A percentile compares a stretch with the other conserved stretches of the same genome.
Evolutionary conservation across 2,113 vertebrate genomes (phyloP).

Genomic region (Castor canadensis): DNA sequence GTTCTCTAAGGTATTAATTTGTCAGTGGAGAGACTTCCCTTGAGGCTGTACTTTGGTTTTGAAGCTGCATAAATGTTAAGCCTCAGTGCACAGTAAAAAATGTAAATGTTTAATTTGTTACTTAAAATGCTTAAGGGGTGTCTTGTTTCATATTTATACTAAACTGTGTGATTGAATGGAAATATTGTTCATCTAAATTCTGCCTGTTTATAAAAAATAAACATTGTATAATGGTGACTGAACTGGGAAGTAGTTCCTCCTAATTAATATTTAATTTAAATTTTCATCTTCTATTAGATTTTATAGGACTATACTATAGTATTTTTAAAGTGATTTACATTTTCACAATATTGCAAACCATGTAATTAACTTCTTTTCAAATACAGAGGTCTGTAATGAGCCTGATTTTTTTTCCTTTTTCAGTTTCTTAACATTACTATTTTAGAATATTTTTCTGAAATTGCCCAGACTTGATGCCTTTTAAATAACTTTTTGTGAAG

Average conservation of each 20-base stretch:
- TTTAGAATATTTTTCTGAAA: constrained; percentile 58
- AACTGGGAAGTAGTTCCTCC: constrained; percentile 75
- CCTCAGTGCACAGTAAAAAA: constrained; percentile 90
- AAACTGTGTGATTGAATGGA: constrained; percentile 85
- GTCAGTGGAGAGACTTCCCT: constrained; percentile 90
- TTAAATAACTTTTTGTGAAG: constrained; percentile 40
- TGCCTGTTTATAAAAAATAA: constrained; percentile 78
- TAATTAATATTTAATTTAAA: constrained; percentile 83
- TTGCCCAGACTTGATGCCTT: not conserved
- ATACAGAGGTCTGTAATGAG: not conserved
- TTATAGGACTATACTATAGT: constrained; percentile 70
- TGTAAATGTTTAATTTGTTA: constrained; percentile 92
- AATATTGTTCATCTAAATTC: constrained; percentile 87
- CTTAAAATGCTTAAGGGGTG: constrained; percentile 89
- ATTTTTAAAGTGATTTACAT: constrained; percentile 67
- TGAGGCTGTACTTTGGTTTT: constrained; percentile 89
- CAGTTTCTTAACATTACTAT: not conserved
- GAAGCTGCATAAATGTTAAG: constrained; percentile 91
- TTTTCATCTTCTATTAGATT: constrained; percentile 76
- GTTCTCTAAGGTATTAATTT: constrained; percentile 95
- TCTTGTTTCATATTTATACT: constrained; percentile 90
- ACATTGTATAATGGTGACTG: constrained; percentile 66
- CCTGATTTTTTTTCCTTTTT: not conserved
- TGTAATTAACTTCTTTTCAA: constrained; percentile 56
- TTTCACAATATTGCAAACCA: constrained; percentile 54